These are phyloP conservation scores for Avahi laniger DNA, from an alignment of 2,797 vertebrate species.

Conservation along the genomic window DNA sequence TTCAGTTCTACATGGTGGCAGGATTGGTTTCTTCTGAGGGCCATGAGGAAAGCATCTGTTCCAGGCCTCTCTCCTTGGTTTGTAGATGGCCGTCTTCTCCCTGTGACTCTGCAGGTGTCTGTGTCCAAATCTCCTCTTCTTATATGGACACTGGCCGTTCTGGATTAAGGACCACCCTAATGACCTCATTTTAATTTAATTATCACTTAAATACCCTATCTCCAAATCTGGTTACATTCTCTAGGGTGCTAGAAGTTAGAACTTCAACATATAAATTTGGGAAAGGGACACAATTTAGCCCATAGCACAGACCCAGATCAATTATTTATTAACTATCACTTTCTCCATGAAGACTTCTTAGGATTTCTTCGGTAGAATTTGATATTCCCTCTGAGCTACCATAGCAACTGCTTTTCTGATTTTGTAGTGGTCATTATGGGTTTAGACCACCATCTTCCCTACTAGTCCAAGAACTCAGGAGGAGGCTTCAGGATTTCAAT, in stretches of 20 bases:
- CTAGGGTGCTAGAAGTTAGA: background rate
- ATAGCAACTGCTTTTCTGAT: background rate
- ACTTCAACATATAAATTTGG: background rate
- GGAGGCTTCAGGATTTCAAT: background rate
- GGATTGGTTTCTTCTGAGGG: background rate
- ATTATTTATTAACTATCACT: background rate
- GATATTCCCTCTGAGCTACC: background rate
- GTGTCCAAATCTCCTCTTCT: background rate
- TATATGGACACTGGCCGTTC: background rate
- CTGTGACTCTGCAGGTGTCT: background rate
- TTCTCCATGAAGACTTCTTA: background rate
- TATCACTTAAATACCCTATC: background rate
- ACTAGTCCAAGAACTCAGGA: background rate
- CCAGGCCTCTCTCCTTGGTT: background rate
- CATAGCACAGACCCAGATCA: background rate
- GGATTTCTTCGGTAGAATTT: background rate
- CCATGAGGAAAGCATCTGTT: background rate
- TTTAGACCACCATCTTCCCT: background rate
- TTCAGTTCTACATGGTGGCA: background rate
- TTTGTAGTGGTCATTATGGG: background rate
- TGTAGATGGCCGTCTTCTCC: background rate
- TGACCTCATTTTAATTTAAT: conserved; percentile 7
- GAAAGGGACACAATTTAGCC: background rate
- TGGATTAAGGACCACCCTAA: background rate
- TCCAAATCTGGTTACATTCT: background rate